Base-by-base conservation (phyloP, 2,888 invertebrate genomes). In the Platycnemis pennipes region DNA sequence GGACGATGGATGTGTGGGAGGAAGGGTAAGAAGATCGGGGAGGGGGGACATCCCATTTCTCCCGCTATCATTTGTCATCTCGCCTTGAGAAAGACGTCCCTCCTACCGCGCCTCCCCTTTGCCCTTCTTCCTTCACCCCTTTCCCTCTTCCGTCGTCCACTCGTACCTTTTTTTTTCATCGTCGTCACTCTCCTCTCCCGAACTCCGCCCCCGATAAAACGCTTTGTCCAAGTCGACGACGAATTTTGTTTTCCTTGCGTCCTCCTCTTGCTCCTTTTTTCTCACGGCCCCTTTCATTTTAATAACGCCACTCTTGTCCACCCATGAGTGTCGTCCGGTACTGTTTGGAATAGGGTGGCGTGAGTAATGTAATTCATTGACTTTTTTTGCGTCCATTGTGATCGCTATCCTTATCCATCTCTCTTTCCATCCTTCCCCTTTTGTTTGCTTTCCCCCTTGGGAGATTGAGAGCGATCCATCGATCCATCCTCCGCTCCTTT, bases 11-110 rank as follows among this genome's bases (percentile, higher is more conserved):
- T 77, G 77, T 11, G 11, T 63, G 0, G 13, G 49, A 26, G 63
- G n/a, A 7, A 63, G 63, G 22, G 63, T 63, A 26, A 63, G 77
- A 77, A 63, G 63, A 63, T 63, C 63, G 63, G 63, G 77, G 3
- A 13, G 49, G 77, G 22, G 37, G 37, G 37, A 77, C 77, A 13
- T 77, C 77, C 37, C 77, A 77, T 77, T 77, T 31, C 77, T 8
- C 77, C 77, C 77, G 13, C 31, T 77, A 77, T 77, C 77, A 77
- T 77, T 77, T 77, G 77, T 77, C 77, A 77, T 77, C 77, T 77
- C 77, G 77, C 77, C 77, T 77, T 37, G 77, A 77, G 77, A 77
- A 77, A 77, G 77, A 26, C 26, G 63, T n/a, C 77, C 77, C n/a
- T n/a, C 42, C 45, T 16, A 46, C 88, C 46, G 42, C 22, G 8